These are phyloP conservation scores for Delphinapterus leucas DNA, from an alignment of 2,113 vertebrate species.

Conservation along the genomic window DNA sequence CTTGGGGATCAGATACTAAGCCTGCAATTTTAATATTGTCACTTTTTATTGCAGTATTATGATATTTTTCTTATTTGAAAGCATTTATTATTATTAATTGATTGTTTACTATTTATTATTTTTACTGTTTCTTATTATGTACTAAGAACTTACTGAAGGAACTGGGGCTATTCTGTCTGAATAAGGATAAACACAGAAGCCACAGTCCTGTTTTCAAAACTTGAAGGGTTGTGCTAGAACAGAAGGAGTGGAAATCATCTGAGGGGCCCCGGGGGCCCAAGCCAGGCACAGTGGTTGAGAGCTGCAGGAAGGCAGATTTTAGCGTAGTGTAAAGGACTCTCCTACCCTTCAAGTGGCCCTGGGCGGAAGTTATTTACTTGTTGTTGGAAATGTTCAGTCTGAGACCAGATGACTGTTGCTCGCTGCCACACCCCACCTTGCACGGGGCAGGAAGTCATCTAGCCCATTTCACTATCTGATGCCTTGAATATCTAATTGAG, in stretches of 20 bases:
- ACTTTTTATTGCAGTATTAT: neutral
- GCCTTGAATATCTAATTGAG: constrained; percentile 41
- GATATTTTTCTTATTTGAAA: neutral
- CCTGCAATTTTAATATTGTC: neutral
- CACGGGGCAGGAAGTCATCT: constrained; percentile 6
- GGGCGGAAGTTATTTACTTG: neutral
- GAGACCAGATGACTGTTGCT: neutral
- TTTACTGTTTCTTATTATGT: neutral
- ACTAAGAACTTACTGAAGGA: neutral
- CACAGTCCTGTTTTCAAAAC: neutral
- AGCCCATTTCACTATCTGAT: neutral
- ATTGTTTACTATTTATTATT: neutral
- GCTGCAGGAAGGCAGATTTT: neutral
- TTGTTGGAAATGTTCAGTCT: neutral
- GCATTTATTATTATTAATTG: neutral
- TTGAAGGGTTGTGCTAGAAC: neutral
- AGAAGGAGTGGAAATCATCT: neutral
- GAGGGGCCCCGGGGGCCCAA: neutral
- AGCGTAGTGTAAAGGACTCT: neutral
- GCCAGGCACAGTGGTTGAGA: neutral
- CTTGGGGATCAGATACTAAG: neutral
- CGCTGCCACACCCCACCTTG: neutral
- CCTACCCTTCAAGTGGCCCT: neutral
- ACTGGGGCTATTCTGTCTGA: neutral
- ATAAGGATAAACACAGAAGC: neutral